Evolutionary conservation across 2,888 invertebrate species (phyloP).

Genomic region (Sesia apiformis): DNA sequence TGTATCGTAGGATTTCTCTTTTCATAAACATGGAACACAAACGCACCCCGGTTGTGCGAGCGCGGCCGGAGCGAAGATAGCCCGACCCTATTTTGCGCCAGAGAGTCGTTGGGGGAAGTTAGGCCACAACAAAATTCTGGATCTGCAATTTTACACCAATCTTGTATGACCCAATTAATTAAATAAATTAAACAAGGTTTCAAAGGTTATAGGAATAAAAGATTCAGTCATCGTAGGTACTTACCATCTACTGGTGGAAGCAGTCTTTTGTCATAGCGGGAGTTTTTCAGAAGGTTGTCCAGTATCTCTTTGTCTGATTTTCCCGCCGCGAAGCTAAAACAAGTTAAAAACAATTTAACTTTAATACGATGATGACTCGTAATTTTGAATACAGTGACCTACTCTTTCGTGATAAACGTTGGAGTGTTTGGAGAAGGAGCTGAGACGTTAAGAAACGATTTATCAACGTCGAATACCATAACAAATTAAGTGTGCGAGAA

Average conservation of each 20-base stretch:
- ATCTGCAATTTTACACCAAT: constrained; percentile 81
- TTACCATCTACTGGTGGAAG: constrained; percentile 92
- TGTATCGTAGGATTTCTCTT: constrained; percentile 47
- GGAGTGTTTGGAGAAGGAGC: constrained; percentile 1
- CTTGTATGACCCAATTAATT: constrained; percentile 16
- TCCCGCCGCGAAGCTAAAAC: constrained; percentile 89
- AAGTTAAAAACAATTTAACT: constrained; percentile 19
- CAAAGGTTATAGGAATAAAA: too few relatives aligned
- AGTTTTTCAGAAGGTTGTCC: constrained; percentile 90
- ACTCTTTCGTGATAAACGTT: constrained; percentile 3
- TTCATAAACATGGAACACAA: constrained; percentile 69
- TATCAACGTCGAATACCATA: constrained; percentile 29
- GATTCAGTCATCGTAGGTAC: constrained; percentile 8
- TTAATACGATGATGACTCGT: not conserved
- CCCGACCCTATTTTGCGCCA: constrained; percentile 76
- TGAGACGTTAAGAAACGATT: constrained; percentile 19
- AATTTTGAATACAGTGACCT: not conserved
- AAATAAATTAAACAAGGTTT: not conserved
- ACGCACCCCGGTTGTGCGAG: constrained; percentile 78
- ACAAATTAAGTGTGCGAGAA: constrained; percentile 36
- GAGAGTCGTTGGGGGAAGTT: constrained; percentile 84
- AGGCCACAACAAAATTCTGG: constrained; percentile 92
- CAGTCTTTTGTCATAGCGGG: constrained; percentile 94
- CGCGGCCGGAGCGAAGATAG: constrained; percentile 68
- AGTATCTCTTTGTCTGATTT: constrained; percentile 95